These are phyloP conservation scores for Atta texana DNA, from an alignment of 1,140 invertebrate species.

Conservation along the genomic window DNA sequence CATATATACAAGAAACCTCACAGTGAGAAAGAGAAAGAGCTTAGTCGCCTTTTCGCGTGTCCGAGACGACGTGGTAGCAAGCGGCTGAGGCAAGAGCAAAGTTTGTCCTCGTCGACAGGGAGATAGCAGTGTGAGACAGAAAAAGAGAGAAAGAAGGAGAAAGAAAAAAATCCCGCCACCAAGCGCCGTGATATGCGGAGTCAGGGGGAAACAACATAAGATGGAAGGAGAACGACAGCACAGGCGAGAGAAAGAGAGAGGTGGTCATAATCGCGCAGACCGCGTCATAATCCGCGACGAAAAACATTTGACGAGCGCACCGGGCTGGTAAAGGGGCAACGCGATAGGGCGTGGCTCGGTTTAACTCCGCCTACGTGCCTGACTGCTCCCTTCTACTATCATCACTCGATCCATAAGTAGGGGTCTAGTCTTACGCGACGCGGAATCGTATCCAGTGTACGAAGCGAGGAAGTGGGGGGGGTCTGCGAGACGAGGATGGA, in stretches of 20 bases:
- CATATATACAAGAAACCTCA: constrained; percentile 18
- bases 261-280: constrained; percentile 86
- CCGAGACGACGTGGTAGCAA: constrained; percentile 54
- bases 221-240: constrained; percentile 53
- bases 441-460: constrained; percentile 68
- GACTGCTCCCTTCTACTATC: constrained; percentile 8
- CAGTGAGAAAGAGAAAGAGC: constrained; percentile 50
- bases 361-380: constrained; percentile 71
- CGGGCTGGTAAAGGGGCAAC: constrained; percentile 81
- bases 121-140: constrained; percentile 48
- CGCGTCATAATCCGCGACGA: constrained; percentile 86
- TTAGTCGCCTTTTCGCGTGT: constrained; percentile 53
- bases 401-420: not conserved
- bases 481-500: constrained; percentile 71
- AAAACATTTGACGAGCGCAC: constrained; percentile 85
- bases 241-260: constrained; percentile 69
- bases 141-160: constrained; percentile 59
- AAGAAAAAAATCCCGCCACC: constrained; percentile 51
- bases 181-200: constrained; percentile 33
- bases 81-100: constrained; percentile 73
- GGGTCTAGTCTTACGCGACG: constrained; percentile 52
- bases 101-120: constrained; percentile 63
- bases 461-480: constrained; percentile 54
- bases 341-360: constrained; percentile 69
- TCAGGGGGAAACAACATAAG: constrained; percentile 54